Evolutionary conservation across 2,888 invertebrate species (phyloP), one percentile per base, ranked within the genome.

Genomic region (Zaprionus obscuricornis): DNA sequence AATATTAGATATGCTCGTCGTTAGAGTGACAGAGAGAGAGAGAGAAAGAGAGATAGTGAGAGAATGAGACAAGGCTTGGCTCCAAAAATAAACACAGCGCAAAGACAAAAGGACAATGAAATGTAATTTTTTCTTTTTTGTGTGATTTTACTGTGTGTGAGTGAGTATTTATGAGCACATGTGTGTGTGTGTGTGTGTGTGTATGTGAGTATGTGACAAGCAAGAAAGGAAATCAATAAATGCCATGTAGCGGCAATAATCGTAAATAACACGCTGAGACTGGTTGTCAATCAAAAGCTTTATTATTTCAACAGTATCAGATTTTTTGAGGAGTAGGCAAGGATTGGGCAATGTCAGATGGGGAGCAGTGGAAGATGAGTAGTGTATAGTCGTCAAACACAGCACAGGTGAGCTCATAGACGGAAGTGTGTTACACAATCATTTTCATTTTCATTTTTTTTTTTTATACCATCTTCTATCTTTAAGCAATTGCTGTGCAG

Each of bases 181-280:
- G 31, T 51, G 18, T 36, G 11, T 36, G n/a, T 27, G 7, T 34
- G 6, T 11, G 27, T 13, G 11, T 36, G 33, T 33, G 8, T 42
- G 39, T 50, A 22, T 37, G 18, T 62, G 47, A 55, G 33, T 22
- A 46, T 47, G 40, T 47, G 50, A 49, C 37, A 36, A 40, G 16
- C 31, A 22, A 39, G 17, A 13, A 27, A 18, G 20, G 36, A 57
- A 71, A 82, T 77, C 83, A 78, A 78, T 78, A 78, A 74, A 63
- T 62, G 71, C 62, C 71, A 59, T 70, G 67, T 60, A 56, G 47
- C 29, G 36, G 36, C 62, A 59, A 78, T 74, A 73, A 73, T 75
- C 70, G 64, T 79, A 77, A 77, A 79, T 81, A 81, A 72, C 74
- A 74, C 59, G 72, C 68, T 58, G 67, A 52, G 66, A 50, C 62